A percentile compares a stretch with the other conserved stretches of the same genome.
Conservation (phyloP, 2,888 invertebrate genomes). For the Emesis furor region DNA sequence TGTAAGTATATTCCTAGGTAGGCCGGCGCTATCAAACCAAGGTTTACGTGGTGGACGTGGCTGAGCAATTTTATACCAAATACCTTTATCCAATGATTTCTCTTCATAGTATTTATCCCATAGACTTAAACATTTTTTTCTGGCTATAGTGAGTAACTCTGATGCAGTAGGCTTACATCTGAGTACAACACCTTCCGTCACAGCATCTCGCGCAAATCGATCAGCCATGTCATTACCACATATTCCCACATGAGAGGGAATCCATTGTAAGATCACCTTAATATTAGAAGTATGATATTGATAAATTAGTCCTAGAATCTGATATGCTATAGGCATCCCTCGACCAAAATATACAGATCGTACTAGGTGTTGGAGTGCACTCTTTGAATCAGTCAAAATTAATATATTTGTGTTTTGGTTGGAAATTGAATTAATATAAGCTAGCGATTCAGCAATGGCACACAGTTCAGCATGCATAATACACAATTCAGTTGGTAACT, state of each 20-base stretch:
- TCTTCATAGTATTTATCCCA: not conserved
- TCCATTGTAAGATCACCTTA: not conserved
- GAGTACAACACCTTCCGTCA: not conserved
- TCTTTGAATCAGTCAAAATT: not conserved
- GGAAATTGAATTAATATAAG: not conserved
- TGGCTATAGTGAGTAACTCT: not conserved
- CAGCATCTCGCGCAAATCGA: not conserved
- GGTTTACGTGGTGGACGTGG: not conserved
- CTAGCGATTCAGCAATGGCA: not conserved
- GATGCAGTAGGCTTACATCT: not conserved
- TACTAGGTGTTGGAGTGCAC: not conserved
- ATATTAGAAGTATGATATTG: not conserved
- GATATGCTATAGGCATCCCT: not conserved
- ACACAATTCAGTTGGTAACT: not conserved
- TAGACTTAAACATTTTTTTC: not conserved
- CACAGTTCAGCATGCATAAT: not conserved
- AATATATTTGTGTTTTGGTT: not conserved
- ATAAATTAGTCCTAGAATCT: not conserved
- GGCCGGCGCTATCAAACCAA: not conserved
- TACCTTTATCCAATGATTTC: not conserved
- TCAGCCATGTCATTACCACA: not conserved
- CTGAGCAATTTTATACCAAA: not conserved
- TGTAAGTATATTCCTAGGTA: not conserved
- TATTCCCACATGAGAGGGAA: not conserved
- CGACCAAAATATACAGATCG: not conserved